phyloP scores from a whole-genome alignment of 2,797 vertebrate species.

The Tiaroga cobitis region DNA sequence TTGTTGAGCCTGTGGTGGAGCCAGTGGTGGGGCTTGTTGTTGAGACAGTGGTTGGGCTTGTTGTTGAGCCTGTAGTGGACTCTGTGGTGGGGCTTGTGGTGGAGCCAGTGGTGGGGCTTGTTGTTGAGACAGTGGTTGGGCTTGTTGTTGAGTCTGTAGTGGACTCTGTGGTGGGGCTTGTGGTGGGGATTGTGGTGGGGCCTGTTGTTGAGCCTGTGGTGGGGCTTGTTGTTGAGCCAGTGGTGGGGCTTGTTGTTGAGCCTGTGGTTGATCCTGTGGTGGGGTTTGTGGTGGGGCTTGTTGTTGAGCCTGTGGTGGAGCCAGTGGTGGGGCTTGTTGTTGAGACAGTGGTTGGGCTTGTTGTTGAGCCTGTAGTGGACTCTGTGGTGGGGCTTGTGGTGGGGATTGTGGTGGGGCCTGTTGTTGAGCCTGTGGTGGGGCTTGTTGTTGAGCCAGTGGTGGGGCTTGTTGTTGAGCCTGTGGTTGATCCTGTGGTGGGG shows the following conservation, averaged over 20 bases:
- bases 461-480: rapidly evolving
- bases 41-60: not conserved
- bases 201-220: not conserved
- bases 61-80: rapidly evolving
- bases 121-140: rapidly evolving
- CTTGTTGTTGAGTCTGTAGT: rapidly evolving
- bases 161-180: rapidly evolving
- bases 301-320: too few relatives aligned
- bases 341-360: rapidly evolving
- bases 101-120: rapidly evolving
- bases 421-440: rapidly evolving
- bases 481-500: rapidly evolving
- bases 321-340: rapidly evolving
- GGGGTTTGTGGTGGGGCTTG: rapidly evolving
- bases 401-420: rapidly evolving
- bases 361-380: rapidly evolving
- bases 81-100: not conserved
- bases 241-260: not conserved
- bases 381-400: not conserved
- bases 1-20: rapidly evolving
- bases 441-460: not conserved
- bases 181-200: rapidly evolving
- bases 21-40: not conserved
- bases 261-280: rapidly evolving
- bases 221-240: rapidly evolving